A percentile compares a stretch with the other conserved stretches of the same genome.
Evolutionary conservation across 2,888 invertebrate species (phyloP).

Genomic region (Camptogramma bilineatum): DNA sequence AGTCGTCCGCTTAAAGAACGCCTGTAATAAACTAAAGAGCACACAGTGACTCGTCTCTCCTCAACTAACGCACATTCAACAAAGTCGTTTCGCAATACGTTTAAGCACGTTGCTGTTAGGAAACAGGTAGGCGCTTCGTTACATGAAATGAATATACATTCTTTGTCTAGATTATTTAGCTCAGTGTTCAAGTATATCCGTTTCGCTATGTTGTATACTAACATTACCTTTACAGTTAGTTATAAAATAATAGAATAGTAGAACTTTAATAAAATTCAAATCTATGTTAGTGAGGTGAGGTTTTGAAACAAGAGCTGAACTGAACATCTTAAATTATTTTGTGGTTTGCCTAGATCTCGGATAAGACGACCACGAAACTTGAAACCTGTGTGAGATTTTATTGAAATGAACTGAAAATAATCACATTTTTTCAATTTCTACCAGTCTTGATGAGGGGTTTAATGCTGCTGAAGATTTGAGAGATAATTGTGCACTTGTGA

Average conservation of each 20-base stretch:
- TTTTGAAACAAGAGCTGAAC: not conserved
- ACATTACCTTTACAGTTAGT: not conserved
- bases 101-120: constrained; percentile 16
- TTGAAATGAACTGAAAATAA: not conserved
- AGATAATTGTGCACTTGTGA: constrained; percentile 23
- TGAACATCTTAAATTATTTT: constrained; percentile 4
- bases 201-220: not conserved
- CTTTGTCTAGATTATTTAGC: not conserved
- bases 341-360: constrained; percentile 4
- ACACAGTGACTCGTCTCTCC: constrained; percentile 7
- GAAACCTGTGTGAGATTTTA: constrained; percentile 15
- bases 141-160: not conserved
- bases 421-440: not conserved
- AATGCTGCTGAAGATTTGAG: not conserved
- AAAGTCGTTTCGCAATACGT: not conserved
- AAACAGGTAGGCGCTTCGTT: constrained; percentile 17
- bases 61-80: not conserved
- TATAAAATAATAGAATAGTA: not conserved
- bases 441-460: not conserved
- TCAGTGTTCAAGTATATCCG: not conserved
- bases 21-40: constrained; percentile 28
- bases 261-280: not conserved
- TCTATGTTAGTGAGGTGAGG: not conserved
- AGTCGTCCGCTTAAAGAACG: constrained; percentile 3
- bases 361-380: constrained; percentile 18